Conservation (phyloP, 2,797 vertebrate genomes). For the Masticophis lateralis region DNA sequence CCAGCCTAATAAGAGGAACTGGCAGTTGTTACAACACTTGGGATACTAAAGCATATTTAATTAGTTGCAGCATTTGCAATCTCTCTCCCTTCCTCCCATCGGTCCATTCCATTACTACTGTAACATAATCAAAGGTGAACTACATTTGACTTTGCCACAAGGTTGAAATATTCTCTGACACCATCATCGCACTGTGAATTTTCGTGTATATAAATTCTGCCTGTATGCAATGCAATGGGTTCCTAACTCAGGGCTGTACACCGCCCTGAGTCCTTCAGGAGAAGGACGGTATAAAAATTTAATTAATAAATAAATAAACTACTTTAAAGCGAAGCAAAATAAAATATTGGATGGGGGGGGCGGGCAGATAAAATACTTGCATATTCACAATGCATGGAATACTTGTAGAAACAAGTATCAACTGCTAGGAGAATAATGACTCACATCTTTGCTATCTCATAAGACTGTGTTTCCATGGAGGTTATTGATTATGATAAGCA, state of each 20-base stretch:
- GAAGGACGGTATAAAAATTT: too few relatives aligned
- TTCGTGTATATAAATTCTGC: conserved; percentile 9
- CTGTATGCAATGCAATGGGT: conserved; percentile 15
- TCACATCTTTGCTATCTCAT: conserved; percentile 31
- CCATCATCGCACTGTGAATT: neutral
- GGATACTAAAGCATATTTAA: conserved; percentile 64
- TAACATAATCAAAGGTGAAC: conserved; percentile 62
- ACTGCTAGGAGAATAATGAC: neutral
- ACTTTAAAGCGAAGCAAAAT: conserved; percentile 24
- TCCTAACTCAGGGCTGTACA: neutral
- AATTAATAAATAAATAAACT: neutral
- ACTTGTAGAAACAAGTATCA: conserved; percentile 29
- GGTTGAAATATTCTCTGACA: conserved; percentile 31
- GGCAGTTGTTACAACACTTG: conserved; percentile 59
- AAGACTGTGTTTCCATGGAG: conserved; percentile 28
- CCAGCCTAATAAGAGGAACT: conserved; percentile 68
- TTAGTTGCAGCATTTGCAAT: conserved; percentile 56
- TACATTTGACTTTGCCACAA: conserved; percentile 49
- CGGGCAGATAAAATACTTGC: conserved; percentile 46
- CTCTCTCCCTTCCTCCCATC: neutral
- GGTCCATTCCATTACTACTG: neutral
- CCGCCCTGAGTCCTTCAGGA: too few relatives aligned
- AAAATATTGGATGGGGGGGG: conserved; percentile 11
- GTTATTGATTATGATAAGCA: conserved; percentile 22
- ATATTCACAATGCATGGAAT: conserved; percentile 14